These are phyloP conservation scores for Pristionchus arcanus DNA, from an alignment of 2,888 invertebrate species.

Conservation along the genomic window DNA sequence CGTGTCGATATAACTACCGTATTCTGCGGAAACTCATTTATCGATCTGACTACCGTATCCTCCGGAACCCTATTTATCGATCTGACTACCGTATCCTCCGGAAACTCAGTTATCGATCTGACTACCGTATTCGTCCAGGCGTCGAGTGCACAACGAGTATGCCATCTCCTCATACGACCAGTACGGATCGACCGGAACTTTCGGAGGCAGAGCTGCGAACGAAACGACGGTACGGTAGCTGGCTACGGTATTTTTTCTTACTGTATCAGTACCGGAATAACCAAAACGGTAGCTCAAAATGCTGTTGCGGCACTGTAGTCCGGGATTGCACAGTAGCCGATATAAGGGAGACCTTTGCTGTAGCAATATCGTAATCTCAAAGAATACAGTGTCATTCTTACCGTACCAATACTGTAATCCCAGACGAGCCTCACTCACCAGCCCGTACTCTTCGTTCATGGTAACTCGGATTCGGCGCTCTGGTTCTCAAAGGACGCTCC, in stretches of 20 bases:
- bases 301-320: too few relatives aligned
- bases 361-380: too few relatives aligned
- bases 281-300: too few relatives aligned
- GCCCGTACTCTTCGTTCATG: constrained; percentile 75
- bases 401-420: neutral
- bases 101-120: too few relatives aligned
- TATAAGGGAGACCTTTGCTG: too few relatives aligned
- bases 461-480: constrained; percentile 75
- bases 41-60: too few relatives aligned
- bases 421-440: constrained; percentile 61
- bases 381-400: neutral
- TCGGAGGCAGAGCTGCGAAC: neutral
- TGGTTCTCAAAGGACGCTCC: constrained; percentile 61
- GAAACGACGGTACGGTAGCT: neutral
- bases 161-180: neutral
- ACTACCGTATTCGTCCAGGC: constrained; percentile 19
- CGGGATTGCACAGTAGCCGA: too few relatives aligned
- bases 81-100: neutral
- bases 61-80: too few relatives aligned
- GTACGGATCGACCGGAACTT: constrained; percentile 30
- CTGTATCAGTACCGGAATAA: too few relatives aligned
- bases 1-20: too few relatives aligned
- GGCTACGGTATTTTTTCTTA: neutral
- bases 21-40: too few relatives aligned
- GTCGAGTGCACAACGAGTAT: constrained; percentile 24